These are phyloP conservation scores for Emydura subglobosa DNA, from an alignment of 2,113 vertebrate species.

Conservation along the genomic window DNA sequence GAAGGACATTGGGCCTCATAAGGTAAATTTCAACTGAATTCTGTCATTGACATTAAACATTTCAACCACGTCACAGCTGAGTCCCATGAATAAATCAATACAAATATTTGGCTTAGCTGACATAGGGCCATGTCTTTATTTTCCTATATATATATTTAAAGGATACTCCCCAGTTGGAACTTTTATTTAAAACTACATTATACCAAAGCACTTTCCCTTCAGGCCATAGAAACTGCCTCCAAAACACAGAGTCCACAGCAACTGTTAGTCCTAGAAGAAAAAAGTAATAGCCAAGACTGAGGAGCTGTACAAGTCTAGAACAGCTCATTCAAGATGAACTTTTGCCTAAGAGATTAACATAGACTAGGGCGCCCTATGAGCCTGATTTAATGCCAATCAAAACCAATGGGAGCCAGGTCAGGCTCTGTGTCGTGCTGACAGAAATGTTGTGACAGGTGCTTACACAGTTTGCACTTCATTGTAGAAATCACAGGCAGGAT, in stretches of 20 bases:
- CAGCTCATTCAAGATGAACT: neutral
- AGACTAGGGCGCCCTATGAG: neutral
- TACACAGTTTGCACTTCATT: neutral
- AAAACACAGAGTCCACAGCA: conserved; percentile 91
- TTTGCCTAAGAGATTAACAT: neutral
- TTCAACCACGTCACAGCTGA: neutral
- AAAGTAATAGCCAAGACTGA: conserved; percentile 12
- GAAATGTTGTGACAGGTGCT: neutral
- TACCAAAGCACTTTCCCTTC: conserved; percentile 97
- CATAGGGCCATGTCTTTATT: neutral
- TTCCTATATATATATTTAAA: conserved; percentile 55
- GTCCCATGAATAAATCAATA: neutral
- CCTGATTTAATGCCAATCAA: neutral
- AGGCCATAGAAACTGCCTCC: conserved; percentile 91
- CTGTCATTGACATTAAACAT: neutral
- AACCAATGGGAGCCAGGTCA: neutral
- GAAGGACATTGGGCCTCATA: neutral
- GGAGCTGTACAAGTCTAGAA: neutral
- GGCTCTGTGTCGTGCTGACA: neutral
- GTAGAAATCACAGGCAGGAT: neutral
- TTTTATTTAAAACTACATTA: conserved; percentile 94
- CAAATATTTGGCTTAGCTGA: neutral
- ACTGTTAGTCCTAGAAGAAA: conserved; percentile 86
- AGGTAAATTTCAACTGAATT: neutral
- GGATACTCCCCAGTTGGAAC: conserved; percentile 98